Base-by-base conservation (phyloP, 2,113 vertebrate genomes). In the Clarias gariepinus region DNA sequence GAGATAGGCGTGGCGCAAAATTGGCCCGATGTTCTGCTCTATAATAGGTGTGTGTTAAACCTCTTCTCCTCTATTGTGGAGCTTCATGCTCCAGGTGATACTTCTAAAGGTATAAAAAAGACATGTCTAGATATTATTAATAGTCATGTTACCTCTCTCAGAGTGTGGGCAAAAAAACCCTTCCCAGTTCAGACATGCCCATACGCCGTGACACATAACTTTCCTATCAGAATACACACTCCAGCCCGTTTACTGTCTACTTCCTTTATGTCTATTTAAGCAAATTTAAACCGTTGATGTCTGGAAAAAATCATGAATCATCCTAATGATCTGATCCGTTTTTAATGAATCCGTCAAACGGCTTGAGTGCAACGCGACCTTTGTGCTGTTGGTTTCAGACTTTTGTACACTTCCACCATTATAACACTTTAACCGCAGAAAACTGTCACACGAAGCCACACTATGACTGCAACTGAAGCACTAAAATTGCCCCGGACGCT, bases 1-100 rank as follows among this genome's bases (percentile, higher is more conserved):
- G 74, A 84, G 74, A 84, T 60, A 68, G 85, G 85, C 41, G 71
- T 47, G 23, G 76, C 82, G 82, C 53, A 82, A 77, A 47, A 68
- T 81, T 25, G 74, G 53, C 61, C 61, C 21, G 16, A 25, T 21
- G 16, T 30, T 82, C 30, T 69, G 18, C 76, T 4, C 47, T 58
- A 19, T 16, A 18, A 3, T 74, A 47, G 47, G 13, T 55, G 21
- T 58, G 23, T 80, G n/a, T 79, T 79, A 58, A 80, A 6, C 57
- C 28, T 84, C 23, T 74, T 85, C 19, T 47, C 47, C 7, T 47
- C 66, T 12, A 66, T 9, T 74, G 71, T 18, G 19, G 30, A 21
- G 33, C 30, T 36, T 71, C 33, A 73, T 73, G 33, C 33, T 4
- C 1, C 73, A 52, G 41, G 8, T 78, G 36, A 86, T 60, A 6